These are phyloP conservation scores for Aporrectodea caliginosa DNA, from an alignment of 1,140 invertebrate genomes.

Conservation along the genomic window DNA sequence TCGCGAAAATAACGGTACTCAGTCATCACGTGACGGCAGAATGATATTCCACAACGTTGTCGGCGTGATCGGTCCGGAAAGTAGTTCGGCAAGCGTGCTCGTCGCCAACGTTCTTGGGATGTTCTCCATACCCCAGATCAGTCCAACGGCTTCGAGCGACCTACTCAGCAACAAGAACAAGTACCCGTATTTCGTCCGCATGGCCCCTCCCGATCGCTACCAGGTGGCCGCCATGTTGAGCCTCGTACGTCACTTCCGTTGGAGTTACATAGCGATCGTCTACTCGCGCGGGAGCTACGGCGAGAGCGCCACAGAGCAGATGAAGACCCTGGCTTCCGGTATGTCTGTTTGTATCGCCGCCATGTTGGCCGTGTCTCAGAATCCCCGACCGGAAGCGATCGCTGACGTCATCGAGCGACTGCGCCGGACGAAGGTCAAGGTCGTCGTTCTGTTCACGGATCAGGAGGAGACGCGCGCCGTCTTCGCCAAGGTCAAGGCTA, in stretches of 20 bases:
- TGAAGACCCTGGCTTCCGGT: background rate
- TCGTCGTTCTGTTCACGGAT: constrained; percentile 28
- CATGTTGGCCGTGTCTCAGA: background rate
- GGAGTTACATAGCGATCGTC: constrained; percentile 31
- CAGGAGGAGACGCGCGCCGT: constrained; percentile 26
- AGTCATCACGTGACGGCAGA: background rate
- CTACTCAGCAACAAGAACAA: constrained; percentile 41
- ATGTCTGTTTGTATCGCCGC: constrained; percentile 13
- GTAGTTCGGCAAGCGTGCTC: constrained; percentile 33
- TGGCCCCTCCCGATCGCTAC: constrained; percentile 41
- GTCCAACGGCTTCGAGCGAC: constrained; percentile 41
- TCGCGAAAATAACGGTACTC: background rate
- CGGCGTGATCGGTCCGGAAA: constrained; percentile 30
- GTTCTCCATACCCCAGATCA: constrained; percentile 43
- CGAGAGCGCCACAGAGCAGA: constrained; percentile 13
- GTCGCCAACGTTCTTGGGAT: constrained; percentile 36
- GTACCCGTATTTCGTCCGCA: constrained; percentile 43
- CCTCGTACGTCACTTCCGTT: constrained; percentile 30
- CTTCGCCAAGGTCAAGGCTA: constrained; percentile 8
- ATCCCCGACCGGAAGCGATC: background rate
- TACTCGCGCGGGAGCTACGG: constrained; percentile 29
- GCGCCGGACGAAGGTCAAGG: constrained; percentile 5
- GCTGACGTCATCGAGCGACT: background rate
- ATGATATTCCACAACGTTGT: constrained; percentile 18
- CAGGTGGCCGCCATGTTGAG: constrained; percentile 47